Evolutionary conservation across 2,797 vertebrate species (phyloP), one percentile per base, ranked within the genome.

Genomic region (Molossus molossus): DNA sequence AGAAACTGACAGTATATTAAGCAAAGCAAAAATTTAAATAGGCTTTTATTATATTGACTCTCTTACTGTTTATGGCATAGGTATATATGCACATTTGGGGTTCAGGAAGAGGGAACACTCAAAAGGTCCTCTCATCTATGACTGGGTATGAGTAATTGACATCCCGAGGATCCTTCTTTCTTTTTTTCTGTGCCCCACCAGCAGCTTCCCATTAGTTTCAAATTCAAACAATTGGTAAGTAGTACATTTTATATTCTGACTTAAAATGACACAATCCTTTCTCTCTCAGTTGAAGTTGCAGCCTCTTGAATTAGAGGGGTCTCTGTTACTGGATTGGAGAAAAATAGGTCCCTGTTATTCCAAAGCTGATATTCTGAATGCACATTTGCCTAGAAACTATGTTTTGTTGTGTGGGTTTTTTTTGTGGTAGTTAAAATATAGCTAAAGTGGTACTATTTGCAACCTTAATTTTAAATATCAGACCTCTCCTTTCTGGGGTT

Each of bases 391-490:
- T 33, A 89, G 53, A 94, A 88, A 80, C 9, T 23, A 15, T 80
- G 27, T 57, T 73, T 93, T 93, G 94, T 72, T 45, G 45, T 88
- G 37, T 33, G 33, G 33, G 2, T 33, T 33, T 33, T 93, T 93
- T 95, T 67, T 45, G 45, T 88, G 37, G 23, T 82, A 77, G 58
- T 55, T 80, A 92, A 92, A 89, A 48, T 73, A 69, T 40, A 84
- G 60, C 75, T 75, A 40, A 77, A 77, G n/a, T 92, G 27, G 15
- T 45, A n/a, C 57, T 79, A 72, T 75, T n/a, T 62, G 20, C n/a
- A 90, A 11, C 55, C 25, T 55, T 93, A 72, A 80, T 94, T 95
- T 94, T 50, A 76, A 94, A 94, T 95, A 57, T 79, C 4, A 79
- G n/a, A 81, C 27, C 76, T 94, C 21, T 60, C 23, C 29, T 95